These are phyloP conservation scores for Pagrus major DNA, from an alignment of 2,113 vertebrate species.

Conservation along the genomic window DNA sequence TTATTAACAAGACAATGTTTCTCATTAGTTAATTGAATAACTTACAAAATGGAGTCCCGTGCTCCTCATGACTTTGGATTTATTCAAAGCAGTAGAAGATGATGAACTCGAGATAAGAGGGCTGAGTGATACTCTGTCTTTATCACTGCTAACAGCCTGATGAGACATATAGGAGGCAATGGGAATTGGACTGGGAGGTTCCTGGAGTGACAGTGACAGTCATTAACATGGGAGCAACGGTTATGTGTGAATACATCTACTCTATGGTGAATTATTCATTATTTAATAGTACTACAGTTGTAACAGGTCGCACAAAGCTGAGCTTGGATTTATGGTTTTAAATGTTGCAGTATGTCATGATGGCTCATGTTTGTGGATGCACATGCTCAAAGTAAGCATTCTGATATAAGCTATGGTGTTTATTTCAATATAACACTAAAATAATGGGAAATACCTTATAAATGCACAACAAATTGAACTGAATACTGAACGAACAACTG, in stretches of 20 bases:
- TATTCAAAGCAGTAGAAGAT: constrained; percentile 65
- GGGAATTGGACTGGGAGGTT: constrained; percentile 36
- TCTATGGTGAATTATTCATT: constrained; percentile 23
- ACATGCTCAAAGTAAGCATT: background rate
- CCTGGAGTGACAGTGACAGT: constrained; percentile 35
- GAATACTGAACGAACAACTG: too few species aligned
- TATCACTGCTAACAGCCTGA: constrained; percentile 59
- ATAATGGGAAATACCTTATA: background rate
- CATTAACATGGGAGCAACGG: constrained; percentile 43
- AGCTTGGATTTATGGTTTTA: constrained; percentile 11
- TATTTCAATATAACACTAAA: background rate
- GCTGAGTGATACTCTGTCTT: constrained; percentile 57
- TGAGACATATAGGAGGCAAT: constrained; percentile 46
- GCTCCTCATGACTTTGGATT: constrained; percentile 57
- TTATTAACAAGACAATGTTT: constrained; percentile 71
- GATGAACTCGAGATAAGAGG: constrained; percentile 65
- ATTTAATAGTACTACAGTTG: constrained; percentile 15
- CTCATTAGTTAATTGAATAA: constrained; percentile 78
- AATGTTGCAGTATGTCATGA: background rate
- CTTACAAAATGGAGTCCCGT: constrained; percentile 56
- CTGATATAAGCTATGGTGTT: background rate
- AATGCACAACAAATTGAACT: background rate
- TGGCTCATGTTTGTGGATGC: background rate
- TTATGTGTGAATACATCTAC: constrained; percentile 29
- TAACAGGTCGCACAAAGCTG: constrained; percentile 7